Conservation (phyloP, 2,888 invertebrate genomes). For the Callyntrura guangdongensis region DNA sequence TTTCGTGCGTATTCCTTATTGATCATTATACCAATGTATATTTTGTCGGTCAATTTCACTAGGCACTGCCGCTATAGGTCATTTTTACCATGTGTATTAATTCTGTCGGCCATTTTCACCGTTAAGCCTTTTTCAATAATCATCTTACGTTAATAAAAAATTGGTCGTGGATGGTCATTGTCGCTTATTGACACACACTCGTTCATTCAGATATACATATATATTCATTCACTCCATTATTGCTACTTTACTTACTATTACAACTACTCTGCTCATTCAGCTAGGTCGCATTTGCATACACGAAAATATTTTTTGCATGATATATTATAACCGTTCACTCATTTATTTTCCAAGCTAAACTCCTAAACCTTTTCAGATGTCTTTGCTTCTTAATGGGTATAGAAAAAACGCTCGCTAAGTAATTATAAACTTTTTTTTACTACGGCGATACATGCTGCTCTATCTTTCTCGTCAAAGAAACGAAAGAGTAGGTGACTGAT, state of each 20-base stretch:
- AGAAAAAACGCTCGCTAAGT: conserved; percentile 9
- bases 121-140: too few relatives aligned
- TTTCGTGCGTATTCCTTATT: too few relatives aligned
- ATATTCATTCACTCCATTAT: conserved; percentile 23
- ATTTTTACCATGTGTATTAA: too few relatives aligned
- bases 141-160: too few relatives aligned
- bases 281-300: conserved; percentile 52
- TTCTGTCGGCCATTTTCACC: too few relatives aligned
- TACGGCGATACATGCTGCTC: background rate
- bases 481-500: background rate
- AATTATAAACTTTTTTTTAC: conserved; percentile 29
- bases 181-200: too few relatives aligned
- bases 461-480: background rate
- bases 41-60: too few relatives aligned
- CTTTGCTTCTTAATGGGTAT: conserved; percentile 35
- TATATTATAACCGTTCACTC: conserved; percentile 30
- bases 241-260: too few relatives aligned
- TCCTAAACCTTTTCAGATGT: conserved; percentile 10
- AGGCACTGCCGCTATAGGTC: too few relatives aligned
- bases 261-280: background rate
- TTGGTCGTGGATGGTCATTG: too few relatives aligned
- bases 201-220: too few relatives aligned
- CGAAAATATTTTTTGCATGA: conserved; percentile 40
- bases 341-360: conserved; percentile 15
- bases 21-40: too few relatives aligned